Conservation (phyloP, 2,797 vertebrate species). For the Leuciscus waleckii region DNA sequence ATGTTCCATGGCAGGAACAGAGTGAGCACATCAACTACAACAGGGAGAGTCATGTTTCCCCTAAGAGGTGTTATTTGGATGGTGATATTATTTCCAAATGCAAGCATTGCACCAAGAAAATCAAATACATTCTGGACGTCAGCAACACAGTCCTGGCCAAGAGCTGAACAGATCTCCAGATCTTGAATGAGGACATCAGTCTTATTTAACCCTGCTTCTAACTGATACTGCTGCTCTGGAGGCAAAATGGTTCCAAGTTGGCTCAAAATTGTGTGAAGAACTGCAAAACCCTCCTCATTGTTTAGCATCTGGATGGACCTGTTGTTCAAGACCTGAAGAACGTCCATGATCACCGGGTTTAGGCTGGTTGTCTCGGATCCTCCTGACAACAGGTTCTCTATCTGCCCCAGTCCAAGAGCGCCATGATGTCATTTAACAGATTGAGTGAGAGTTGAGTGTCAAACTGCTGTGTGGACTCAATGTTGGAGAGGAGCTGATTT, state of each 20-base stretch:
- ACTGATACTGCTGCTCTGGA: slow-evolving; percentile 58
- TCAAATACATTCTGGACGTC: slow-evolving; percentile 67
- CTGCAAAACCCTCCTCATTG: slow-evolving; percentile 63
- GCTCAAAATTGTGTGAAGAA: slow-evolving; percentile 63
- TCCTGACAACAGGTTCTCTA: slow-evolving; percentile 64
- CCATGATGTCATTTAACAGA: slow-evolving; percentile 63
- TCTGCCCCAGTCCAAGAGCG: slow-evolving; percentile 67
- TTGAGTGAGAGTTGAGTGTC: slow-evolving; percentile 58
- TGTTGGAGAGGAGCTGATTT: slow-evolving; percentile 63
- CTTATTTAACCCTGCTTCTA: slow-evolving; percentile 61
- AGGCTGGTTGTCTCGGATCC: slow-evolving; percentile 65
- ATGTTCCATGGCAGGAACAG: slow-evolving; percentile 65
- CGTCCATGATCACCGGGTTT: slow-evolving; percentile 55
- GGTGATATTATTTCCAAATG: slow-evolving; percentile 41
- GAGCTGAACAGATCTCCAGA: slow-evolving; percentile 61
- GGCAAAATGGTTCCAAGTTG: slow-evolving; percentile 68
- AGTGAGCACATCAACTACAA: slow-evolving; percentile 64
- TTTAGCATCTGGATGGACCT: slow-evolving; percentile 65
- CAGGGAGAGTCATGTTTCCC: slow-evolving; percentile 57
- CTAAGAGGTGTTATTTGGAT: slow-evolving; percentile 55
- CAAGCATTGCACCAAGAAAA: slow-evolving; percentile 56
- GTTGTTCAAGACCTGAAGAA: slow-evolving; percentile 68
- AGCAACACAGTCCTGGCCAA: slow-evolving; percentile 67
- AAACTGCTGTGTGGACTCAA: slow-evolving; percentile 55
- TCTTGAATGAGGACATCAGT: slow-evolving; percentile 66